These are phyloP conservation scores for Eudasyphora cyanicolor DNA, from an alignment of 2,888 invertebrate genomes.

Conservation along the genomic window DNA sequence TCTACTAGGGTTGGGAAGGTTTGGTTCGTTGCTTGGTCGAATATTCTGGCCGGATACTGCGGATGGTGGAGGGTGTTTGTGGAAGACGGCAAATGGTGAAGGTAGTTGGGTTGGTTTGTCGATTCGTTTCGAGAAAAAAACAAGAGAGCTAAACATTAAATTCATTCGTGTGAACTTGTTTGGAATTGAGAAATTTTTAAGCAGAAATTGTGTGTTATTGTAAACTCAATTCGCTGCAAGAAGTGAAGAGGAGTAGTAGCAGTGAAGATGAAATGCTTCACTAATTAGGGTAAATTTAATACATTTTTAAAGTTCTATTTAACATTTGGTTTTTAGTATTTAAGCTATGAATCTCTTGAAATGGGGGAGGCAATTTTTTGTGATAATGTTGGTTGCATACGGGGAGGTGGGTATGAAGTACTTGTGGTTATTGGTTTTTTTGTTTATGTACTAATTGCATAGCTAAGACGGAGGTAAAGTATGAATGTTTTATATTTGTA, in stretches of 20 bases:
- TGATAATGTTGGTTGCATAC: too few relatives aligned
- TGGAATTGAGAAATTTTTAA: slow-evolving; percentile 8
- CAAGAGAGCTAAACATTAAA: neutral
- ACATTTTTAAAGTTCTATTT: neutral
- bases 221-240: neutral
- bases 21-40: neutral
- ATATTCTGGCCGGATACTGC: neutral
- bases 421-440: too few relatives aligned
- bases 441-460: too few relatives aligned
- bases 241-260: neutral
- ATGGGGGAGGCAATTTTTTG: neutral
- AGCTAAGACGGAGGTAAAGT: neutral
- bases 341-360: neutral
- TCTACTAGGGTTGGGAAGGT: neutral
- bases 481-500: too few relatives aligned
- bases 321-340: slow-evolving; percentile 1
- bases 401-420: too few relatives aligned
- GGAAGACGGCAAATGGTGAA: neutral
- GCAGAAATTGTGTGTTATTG: neutral
- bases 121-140: too few relatives aligned
- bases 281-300: slow-evolving; percentile 11
- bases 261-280: neutral
- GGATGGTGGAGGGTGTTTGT: neutral
- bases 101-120: neutral
- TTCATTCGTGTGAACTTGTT: slow-evolving; percentile 33